Base-by-base conservation (phyloP, 1,140 invertebrate species). In the Caerostris extrusa region DNA sequence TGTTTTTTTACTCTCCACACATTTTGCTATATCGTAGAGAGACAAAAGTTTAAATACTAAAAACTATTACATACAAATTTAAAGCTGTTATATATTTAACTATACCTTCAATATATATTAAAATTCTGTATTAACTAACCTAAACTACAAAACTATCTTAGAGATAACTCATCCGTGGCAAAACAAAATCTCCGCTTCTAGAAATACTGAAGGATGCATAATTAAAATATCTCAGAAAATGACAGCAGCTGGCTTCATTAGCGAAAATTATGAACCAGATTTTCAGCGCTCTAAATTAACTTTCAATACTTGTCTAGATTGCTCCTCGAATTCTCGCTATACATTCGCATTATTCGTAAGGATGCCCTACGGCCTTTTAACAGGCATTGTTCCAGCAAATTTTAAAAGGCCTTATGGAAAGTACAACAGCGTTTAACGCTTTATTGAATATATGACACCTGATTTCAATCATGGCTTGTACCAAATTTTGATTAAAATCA, bases 161-260 rank as follows among this genome's bases (percentile, higher is more conserved):
- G 34, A 34, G 34, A 34, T 34, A 34, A 34, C 34, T 34, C 34
- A 34, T 64, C 12, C 3, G 12, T 61, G 60, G 17, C 12, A 64
- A 14, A 64, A 64, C 61, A 64, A 64, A 64, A 64, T 64, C 12
- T 17, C 60, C 61, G 12, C 12, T n/a, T n/a, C n/a, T 5, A 64
- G 61, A 17, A 17, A 64, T 64, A 64, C 12, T 14, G 3, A 8
- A 53, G 34, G 53, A 77, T 77, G 1, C 34, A 53, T 77, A 77
- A 77, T 77, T 77, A 77, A 77, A 77, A 77, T 12, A 12, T 12
- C 50, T 77, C 71, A 77, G 71, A 53, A 77, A 77, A 14, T 77
- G 71, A 77, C 71, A 77, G 71, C 34, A 8, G 53, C 12, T 5
- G 8, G 71, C 71, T 77, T 77, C 34, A 77, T 77, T 77, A 77